phyloP scores from a whole-genome alignment of 2,113 vertebrate genomes.

The Tretioscincus oriximinensis region DNA sequence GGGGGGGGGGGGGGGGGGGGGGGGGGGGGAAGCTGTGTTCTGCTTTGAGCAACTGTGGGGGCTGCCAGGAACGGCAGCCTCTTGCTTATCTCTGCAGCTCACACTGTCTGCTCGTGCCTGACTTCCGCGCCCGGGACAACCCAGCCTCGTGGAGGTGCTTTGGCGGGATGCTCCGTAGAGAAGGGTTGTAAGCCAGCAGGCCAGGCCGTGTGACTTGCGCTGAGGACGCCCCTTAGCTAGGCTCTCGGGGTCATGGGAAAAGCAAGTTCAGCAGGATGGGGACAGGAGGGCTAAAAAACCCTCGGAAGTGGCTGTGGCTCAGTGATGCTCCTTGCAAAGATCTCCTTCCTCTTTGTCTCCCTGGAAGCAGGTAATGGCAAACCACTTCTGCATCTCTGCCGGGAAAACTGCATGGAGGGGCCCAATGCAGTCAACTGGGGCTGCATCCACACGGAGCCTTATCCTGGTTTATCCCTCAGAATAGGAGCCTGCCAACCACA shows the following conservation, averaged over 20 bases:
- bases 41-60: background rate
- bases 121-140: accelerated
- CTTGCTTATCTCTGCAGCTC: too few species aligned
- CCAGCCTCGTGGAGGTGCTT: accelerated
- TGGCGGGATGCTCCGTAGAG: background rate
- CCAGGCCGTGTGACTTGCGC: slow-evolving; percentile 13
- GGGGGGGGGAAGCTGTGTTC: background rate
- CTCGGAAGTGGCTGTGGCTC: too few species aligned
- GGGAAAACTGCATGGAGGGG: too few species aligned
- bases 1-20: accelerated
- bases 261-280: too few species aligned
- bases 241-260: accelerated
- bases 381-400: too few species aligned
- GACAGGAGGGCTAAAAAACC: background rate
- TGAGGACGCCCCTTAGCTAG: accelerated
- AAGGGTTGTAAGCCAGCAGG: background rate
- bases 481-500: too few species aligned
- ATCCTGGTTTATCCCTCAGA: too few species aligned
- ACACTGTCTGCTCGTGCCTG: accelerated
- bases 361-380: too few species aligned
- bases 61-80: background rate
- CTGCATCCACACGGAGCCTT: too few species aligned
- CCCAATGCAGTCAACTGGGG: too few species aligned
- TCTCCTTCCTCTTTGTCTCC: background rate
- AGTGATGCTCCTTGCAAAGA: too few species aligned